Conservation (phyloP, 2,113 vertebrate genomes). For the Alaudala cheleensis region DNA sequence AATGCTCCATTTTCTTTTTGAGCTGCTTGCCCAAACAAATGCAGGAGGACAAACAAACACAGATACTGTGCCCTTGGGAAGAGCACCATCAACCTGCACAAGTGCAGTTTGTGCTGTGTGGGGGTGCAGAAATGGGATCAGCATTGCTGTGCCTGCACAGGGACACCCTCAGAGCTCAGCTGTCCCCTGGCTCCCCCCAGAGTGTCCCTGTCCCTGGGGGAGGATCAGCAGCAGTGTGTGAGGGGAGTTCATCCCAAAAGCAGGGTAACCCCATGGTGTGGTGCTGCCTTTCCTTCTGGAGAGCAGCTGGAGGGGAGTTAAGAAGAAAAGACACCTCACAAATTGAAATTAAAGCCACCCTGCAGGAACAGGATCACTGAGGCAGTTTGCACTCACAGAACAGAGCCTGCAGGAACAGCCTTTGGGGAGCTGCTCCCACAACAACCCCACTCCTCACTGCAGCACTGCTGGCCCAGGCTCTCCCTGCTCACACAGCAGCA, state of each 20-base stretch:
- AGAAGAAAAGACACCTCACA: background rate
- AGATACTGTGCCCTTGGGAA: background rate
- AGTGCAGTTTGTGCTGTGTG: background rate
- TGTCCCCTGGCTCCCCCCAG: background rate
- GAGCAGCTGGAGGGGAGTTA: background rate
- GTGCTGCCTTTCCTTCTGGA: background rate
- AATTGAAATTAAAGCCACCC: background rate
- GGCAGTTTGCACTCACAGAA: background rate
- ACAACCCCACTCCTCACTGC: no score
- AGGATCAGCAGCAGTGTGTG: background rate
- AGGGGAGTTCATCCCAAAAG: background rate
- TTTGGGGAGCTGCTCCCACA: background rate
- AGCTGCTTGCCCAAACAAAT: conserved; percentile 27
- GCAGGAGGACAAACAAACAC: conserved; percentile 25
- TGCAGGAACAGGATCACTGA: background rate
- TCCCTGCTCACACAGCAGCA: background rate
- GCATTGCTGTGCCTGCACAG: background rate
- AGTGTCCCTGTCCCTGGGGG: background rate
- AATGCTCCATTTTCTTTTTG: background rate
- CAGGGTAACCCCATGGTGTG: background rate
- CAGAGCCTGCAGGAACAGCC: background rate
- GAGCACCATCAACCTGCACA: background rate
- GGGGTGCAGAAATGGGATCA: background rate
- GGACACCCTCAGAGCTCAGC: background rate
- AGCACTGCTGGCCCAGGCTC: background rate